Evolutionary conservation across 1,140 invertebrate genomes (phyloP).

Genomic region (Drosophila ananassae): DNA sequence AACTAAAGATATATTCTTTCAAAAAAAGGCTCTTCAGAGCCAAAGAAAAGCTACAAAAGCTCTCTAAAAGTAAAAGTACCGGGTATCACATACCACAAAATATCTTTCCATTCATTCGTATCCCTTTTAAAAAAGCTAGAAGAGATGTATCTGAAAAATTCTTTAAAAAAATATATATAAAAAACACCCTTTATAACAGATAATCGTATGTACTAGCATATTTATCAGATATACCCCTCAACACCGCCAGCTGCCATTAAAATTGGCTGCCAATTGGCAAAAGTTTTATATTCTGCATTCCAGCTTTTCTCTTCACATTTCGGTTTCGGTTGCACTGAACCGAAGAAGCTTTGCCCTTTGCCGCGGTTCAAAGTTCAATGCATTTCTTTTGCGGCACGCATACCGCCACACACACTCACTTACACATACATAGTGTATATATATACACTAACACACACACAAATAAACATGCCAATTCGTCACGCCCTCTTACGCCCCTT

Average conservation of each 20-base stretch:
- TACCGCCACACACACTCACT: conserved; percentile 11
- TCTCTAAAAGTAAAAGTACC: too few species aligned
- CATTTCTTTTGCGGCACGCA: conserved; percentile 58
- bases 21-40: too few species aligned
- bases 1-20: too few species aligned
- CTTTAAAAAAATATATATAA: not conserved
- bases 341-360: conserved; percentile 36
- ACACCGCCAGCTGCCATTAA: conserved; percentile 37
- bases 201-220: conserved; percentile 33
- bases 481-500: not conserved
- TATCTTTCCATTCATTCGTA: too few species aligned
- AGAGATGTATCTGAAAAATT: too few species aligned
- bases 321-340: not conserved
- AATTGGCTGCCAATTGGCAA: conserved; percentile 64
- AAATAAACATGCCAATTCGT: conserved; percentile 2
- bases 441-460: not conserved
- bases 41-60: too few species aligned
- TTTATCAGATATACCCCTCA: conserved; percentile 17
- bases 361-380: conserved; percentile 61
- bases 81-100: too few species aligned
- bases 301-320: conserved; percentile 16
- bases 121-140: not conserved
- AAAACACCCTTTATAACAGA: conserved; percentile 29
- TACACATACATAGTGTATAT: not conserved
- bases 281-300: conserved; percentile 37